Base-by-base conservation (phyloP, 2,113 vertebrate species). In the Orcinus orca region DNA sequence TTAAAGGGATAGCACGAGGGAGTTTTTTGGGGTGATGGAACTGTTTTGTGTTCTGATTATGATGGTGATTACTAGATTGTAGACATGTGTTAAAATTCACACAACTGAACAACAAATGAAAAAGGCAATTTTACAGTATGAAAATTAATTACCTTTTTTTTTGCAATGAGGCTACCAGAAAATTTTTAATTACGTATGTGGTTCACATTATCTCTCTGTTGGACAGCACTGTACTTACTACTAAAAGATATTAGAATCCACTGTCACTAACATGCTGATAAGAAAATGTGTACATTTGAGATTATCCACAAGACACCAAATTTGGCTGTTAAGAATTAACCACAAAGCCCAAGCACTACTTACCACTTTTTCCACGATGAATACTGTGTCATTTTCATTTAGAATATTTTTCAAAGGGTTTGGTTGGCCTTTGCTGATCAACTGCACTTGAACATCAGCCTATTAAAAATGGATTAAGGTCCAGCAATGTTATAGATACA, bases 361-460 rank as follows among this genome's bases (percentile, higher is more conserved):
- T 98, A 99, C 99, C 92, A 93, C 96, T 99, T 99, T 99, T 97
- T 99, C 99, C 97, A 99, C 95, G 88, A 99, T 86, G 87, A 99
- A 99, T 12, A 99, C 8, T 20, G 62, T 8, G 9, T 94, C 98
- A 95, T 88, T 99, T 92, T 97, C 99, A 93, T 93, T 98, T 97
- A 99, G 98, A 84, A 99, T 98, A 47, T 92, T 98, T 65, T 98
- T 98, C 73, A 99, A 62, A 31, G 98, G 97, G 86, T 97, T 98
- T 97, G 87, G 97, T 36, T 98, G 97, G 63, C 93, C 98, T 62
- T 96, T 97, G 83, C 3, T 58, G 31, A 98, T 91, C 92, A 99
- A 97, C 36, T 97, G 98, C 14, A 99, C 98, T 95, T 99, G 99
- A 18, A 99, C 84, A 11, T 99, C 99, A 83, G 79, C 65, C 99